A percentile compares a stretch with the other conserved stretches of the same genome.
These are phyloP conservation scores for Plebejus melissa DNA, from an alignment of 2,888 invertebrate species.

Conservation along the genomic window DNA sequence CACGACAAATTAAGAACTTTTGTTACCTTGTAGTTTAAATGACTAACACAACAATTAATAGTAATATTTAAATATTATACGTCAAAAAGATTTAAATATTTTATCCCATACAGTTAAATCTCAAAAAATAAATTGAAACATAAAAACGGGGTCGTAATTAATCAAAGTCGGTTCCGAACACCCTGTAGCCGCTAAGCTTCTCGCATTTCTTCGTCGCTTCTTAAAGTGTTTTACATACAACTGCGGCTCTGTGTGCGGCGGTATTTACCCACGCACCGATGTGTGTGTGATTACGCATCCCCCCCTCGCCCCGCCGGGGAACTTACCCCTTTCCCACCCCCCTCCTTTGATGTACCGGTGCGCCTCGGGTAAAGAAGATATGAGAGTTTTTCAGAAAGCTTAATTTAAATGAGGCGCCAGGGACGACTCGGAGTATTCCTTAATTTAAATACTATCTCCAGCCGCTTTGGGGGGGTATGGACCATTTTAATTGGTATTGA, in stretches of 20 bases:
- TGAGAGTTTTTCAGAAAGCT: constrained; percentile 78
- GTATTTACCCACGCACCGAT: constrained; percentile 73
- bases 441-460: constrained; percentile 75
- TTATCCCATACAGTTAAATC: neutral
- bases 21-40: too few relatives aligned
- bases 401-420: constrained; percentile 76
- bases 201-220: constrained; percentile 79
- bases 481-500: constrained; percentile 75
- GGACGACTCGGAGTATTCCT: constrained; percentile 73
- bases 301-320: constrained; percentile 55
- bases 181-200: constrained; percentile 71
- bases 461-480: constrained; percentile 51
- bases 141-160: constrained; percentile 21
- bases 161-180: constrained; percentile 42
- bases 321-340: constrained; percentile 62
- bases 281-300: constrained; percentile 76
- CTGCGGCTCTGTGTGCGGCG: constrained; percentile 62
- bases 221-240: constrained; percentile 79
- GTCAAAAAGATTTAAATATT: too few relatives aligned
- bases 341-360: constrained; percentile 71
- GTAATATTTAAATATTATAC: too few relatives aligned
- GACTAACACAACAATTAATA: too few relatives aligned
- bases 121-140: constrained; percentile 10
- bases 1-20: too few relatives aligned
- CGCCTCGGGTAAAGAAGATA: constrained; percentile 76